Evolutionary conservation across 2,888 invertebrate species (phyloP).

Genomic region (Pomacea canaliculata): DNA sequence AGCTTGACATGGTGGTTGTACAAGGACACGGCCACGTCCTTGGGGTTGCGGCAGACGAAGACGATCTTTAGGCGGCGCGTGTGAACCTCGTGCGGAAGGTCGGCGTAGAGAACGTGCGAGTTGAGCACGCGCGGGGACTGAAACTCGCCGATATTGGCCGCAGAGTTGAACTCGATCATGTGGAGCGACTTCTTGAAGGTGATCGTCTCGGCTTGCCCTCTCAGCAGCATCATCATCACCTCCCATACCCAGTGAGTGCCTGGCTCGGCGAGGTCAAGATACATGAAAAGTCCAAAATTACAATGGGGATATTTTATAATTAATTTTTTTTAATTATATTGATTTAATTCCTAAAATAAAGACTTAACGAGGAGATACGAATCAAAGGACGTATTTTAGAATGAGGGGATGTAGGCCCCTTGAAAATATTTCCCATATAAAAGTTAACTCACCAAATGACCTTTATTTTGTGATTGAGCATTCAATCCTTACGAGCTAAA

Average conservation of each 20-base stretch:
- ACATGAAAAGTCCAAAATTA: too few species aligned
- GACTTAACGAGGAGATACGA: too few species aligned
- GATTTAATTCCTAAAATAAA: too few species aligned
- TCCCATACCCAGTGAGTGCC: slow-evolving; percentile 28
- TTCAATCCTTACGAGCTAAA: too few species aligned
- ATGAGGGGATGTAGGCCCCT: too few species aligned
- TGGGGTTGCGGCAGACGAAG: slow-evolving; percentile 16
- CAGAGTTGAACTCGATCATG: slow-evolving; percentile 21
- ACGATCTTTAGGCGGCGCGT: background rate
- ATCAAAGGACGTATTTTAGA: too few species aligned
- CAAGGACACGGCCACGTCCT: slow-evolving; percentile 25
- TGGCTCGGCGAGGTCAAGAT: background rate
- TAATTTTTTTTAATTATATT: too few species aligned
- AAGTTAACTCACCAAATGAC: too few species aligned
- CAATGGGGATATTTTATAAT: too few species aligned
- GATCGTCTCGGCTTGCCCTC: slow-evolving; percentile 13
- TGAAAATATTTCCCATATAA: too few species aligned
- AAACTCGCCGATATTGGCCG: background rate
- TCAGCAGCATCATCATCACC: slow-evolving; percentile 19
- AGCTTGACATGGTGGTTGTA: slow-evolving; percentile 22
- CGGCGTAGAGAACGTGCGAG: slow-evolving; percentile 16
- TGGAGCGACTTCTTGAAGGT: slow-evolving; percentile 20
- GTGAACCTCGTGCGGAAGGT: slow-evolving; percentile 6
- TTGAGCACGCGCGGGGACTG: slow-evolving; percentile 18
- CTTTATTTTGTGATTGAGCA: too few species aligned